A percentile compares a stretch with the other conserved stretches of the same genome.
Evolutionary conservation across 2,888 invertebrate genomes (phyloP).

Genomic region (Ochropleura leucogaster): DNA sequence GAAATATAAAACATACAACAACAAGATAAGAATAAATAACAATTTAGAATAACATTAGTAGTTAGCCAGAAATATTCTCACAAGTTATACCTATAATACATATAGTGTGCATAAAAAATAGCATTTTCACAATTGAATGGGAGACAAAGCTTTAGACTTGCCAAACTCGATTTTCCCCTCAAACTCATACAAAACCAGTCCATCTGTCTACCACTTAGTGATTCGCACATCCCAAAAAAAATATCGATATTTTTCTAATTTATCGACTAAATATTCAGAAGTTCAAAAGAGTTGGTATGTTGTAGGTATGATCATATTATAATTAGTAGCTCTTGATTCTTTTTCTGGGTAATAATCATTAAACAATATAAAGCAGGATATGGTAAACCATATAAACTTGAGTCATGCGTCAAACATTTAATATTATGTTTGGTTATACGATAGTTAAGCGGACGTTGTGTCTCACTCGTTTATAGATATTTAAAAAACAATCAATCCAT

Average conservation of each 20-base stretch:
- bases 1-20: not conserved
- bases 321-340: conserved; percentile 16
- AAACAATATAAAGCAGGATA: conserved; percentile 62
- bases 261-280: conserved; percentile 35
- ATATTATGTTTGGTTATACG: conserved; percentile 54
- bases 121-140: conserved; percentile 47
- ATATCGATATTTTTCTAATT: conserved; percentile 55
- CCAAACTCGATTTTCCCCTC: conserved; percentile 61
- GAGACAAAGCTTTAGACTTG: conserved; percentile 47
- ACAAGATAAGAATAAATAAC: not conserved
- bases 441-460: conserved; percentile 44
- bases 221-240: conserved; percentile 36
- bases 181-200: conserved; percentile 60
- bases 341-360: conserved; percentile 31
- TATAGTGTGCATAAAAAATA: conserved; percentile 38
- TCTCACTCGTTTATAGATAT: conserved; percentile 58
- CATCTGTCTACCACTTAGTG: conserved; percentile 61
- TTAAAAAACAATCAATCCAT: conserved; percentile 65
- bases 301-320: conserved; percentile 18
- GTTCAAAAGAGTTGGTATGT: not conserved
- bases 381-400: conserved; percentile 46
- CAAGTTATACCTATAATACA: conserved; percentile 22
- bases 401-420: conserved; percentile 55
- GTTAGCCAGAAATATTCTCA: conserved; percentile 37
- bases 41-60: conserved; percentile 34